These are phyloP conservation scores for Macaca mulatta DNA, from an alignment of 2,113 vertebrate species.

Conservation along the genomic window DNA sequence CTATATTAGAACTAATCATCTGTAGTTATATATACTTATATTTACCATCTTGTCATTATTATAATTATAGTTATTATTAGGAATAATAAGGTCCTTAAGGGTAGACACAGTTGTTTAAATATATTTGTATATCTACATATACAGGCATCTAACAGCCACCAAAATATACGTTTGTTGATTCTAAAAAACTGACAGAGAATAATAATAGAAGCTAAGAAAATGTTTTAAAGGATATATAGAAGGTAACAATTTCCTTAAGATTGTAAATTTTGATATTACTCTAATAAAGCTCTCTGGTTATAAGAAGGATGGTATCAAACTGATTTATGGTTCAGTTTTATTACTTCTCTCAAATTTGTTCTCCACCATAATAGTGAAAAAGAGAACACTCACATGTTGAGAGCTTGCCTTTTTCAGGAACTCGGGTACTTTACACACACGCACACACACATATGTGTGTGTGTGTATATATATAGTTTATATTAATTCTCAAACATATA, in stretches of 20 bases:
- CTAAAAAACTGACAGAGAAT: not conserved
- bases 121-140: not conserved
- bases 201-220: not conserved
- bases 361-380: not conserved
- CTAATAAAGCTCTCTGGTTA: not conserved
- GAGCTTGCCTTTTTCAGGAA: not conserved
- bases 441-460: too few species aligned
- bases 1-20: not conserved
- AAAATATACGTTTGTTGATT: not conserved
- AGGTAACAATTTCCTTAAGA: not conserved
- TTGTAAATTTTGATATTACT: not conserved
- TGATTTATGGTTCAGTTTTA: not conserved
- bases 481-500: not conserved
- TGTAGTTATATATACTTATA: not conserved
- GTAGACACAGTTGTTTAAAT: not conserved
- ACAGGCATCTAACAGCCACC: not conserved
- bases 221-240: not conserved
- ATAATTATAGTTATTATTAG: not conserved
- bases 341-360: not conserved
- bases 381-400: not conserved
- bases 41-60: not conserved
- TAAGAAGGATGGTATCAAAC: not conserved
- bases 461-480: not conserved
- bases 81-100: not conserved
- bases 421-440: not conserved